Evolutionary conservation across 1,140 invertebrate species (phyloP), one percentile per base, ranked within the genome.

Genomic region (Drosophila jambulina): DNA sequence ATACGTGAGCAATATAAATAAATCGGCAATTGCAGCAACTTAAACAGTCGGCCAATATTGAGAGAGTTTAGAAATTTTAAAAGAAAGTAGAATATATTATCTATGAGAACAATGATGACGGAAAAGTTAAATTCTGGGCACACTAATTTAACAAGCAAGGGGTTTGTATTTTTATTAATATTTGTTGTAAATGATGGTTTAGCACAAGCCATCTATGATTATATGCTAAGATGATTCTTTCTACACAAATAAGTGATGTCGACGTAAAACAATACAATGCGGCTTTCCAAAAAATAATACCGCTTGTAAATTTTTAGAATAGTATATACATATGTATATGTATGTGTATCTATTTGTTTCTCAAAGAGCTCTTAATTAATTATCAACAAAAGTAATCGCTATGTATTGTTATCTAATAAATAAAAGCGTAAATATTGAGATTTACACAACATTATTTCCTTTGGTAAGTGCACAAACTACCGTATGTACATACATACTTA

Each of bases 41-140:
- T 15, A 29, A 45, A 45, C 34, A 56, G 32, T 75, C 59, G 63
- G n/a, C 59, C 38, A 54, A 45, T 49, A 57, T 64, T 71, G 49
- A 82, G 60, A 78, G 51, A 46, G 45, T 57, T 36, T 38, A 76
- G 62, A 40, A 75, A 61, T 72, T 69, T 72, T 71, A 51, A 59
- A 72, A 72, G 32, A 23, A 60, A 51, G 23, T 72, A 70, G 48
- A 58, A 32, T 60, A 59, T 17, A 60, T 23, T 34, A 40, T 72
- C 13, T 43, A 46, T 72, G 67, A 36, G 36, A 58, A 78, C 58
- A 69, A 94, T 94, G 94, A 94, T 94, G 94, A 94, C 94, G 85
- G 94, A 94, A 93, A 94, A 94, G 93, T 93, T 94, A 92, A 93
- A 93, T 93, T 92, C 94, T 82, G 94, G 93, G 92, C 94, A 94